A percentile compares a stretch with the other conserved stretches of the same genome.
Conservation (phyloP, 2,113 vertebrate species). For the Aythya baeri region DNA sequence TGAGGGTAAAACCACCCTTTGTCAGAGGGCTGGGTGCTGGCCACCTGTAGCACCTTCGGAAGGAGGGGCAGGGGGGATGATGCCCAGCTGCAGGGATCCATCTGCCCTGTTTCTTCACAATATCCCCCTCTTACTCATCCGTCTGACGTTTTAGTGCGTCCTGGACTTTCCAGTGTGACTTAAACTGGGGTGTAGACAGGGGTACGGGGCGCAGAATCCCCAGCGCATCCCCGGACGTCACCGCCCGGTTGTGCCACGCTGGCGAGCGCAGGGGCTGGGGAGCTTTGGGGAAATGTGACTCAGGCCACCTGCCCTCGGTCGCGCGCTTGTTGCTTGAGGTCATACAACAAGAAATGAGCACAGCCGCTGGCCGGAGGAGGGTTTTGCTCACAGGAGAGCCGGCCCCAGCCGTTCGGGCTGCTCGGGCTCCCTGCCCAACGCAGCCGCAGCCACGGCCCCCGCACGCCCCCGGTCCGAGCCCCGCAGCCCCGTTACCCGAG, state of each 20-base stretch:
- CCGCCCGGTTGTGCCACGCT: background rate
- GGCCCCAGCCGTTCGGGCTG: accelerated
- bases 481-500: background rate
- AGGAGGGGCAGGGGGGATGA: background rate
- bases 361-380: accelerated
- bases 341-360: background rate
- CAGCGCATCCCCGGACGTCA: background rate
- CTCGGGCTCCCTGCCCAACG: background rate
- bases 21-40: background rate
- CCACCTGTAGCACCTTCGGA: background rate
- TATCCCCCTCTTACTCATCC: background rate
- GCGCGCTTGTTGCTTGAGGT: background rate
- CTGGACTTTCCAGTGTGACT: background rate
- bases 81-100: background rate
- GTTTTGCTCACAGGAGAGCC: background rate
- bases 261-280: background rate
- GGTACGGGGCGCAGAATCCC: background rate
- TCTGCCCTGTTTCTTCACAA: background rate
- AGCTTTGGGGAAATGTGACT: background rate
- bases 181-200: accelerated
- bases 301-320: background rate
- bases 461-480: background rate
- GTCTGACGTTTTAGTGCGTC: accelerated
- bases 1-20: background rate
- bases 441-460: background rate